Evolutionary conservation across 2,797 vertebrate species (phyloP), one percentile per base, ranked within the genome.

Genomic region (Hydrocynus forskahlii): DNA sequence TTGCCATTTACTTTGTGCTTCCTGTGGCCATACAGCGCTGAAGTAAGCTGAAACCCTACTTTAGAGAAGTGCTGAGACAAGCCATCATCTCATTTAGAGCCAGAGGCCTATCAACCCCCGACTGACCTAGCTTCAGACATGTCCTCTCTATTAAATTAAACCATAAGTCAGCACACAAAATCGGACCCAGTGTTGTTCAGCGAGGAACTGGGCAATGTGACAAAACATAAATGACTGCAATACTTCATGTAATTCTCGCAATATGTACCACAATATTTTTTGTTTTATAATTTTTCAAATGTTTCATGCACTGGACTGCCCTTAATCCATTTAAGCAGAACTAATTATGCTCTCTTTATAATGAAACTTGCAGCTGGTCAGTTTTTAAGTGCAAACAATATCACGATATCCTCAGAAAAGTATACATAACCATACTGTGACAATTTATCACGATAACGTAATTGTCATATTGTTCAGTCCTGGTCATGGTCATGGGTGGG

Each of bases 81-180:
- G 55, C 63, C 74, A 38, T 83, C 76, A 75, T 82, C 81, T 82
- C 76, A 82, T 79, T 83, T 79, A 75, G 63, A 83, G 76, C 76
- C 66, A 72, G 63, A 67, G 75, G 63, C 55, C 43, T 29, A 74
- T 78, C 62, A 29, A 12, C 70, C 81, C 76, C 67, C 43, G 75
- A 82, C 67, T 81, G 77, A 70, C 73, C 74, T 60, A 71, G 60
- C 74, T 48, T 64, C 35, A 78, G 67, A 81, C 16, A 71, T 57
- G 29, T 66, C 78, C 35, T 35, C 40, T 67, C 21, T 66, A 86
- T 78, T 76, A 75, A 64, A 86, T 66, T 69, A 82, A 79, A 75
- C 68, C 13, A 60, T 72, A 55, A 80, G 84, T 79, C 55, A 72
- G 68, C 50, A 50, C 72, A 79, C 38, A 76, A 74, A 79, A 83